Evolutionary conservation across 35 echinoderm and acorn worm species (phyloP), one percentile per base, ranked within the genome.

Genomic region (Lytechinus variegatus): DNA sequence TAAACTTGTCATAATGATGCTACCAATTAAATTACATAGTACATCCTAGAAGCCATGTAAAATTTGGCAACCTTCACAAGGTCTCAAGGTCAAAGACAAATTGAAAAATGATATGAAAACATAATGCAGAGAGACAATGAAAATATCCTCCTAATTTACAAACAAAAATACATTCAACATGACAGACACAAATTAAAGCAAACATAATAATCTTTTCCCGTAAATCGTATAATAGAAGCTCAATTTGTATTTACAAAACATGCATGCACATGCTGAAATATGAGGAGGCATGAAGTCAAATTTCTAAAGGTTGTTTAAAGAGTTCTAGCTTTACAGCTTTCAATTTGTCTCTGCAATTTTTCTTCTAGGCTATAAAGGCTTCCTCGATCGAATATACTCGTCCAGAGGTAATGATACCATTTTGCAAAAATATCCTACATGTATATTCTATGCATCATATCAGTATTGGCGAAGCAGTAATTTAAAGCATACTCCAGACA

Each of bases 201-300:
- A n/a, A 79, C 66, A 79, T n/a, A 79, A 79, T 79, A 79, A 24
- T 79, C 12, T 79, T 79, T 79, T n/a, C 66, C 66, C 1, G 19
- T 79, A 79, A 24, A 79, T 79, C 24, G n/a, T 79, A 79, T 79
- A 79, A 79, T 79, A 79, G 66, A 79, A 79, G 66, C 66, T 79
- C 66, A 21, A 79, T 79, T 79, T 79, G 66, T 79, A 79, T 79
- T 79, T 79, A 79, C 66, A 79, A 79, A 24, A 79, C 66, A 79
- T 79, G 19, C 66, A 79, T 79, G 66, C 66, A 79, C 19, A 79
- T 79, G 66, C 66, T 24, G n/a, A 6, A 79, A 19, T 71, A 71
- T 1, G n/a, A 79, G 66, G 66, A 79, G 19, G 66, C 66, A 16
- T 79, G 66, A 79, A 19, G n/a, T 79, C 66, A 79, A 71, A 79